These are phyloP conservation scores for Leptocoma aspasia DNA, from an alignment of 2,113 vertebrate genomes.

Conservation along the genomic window DNA sequence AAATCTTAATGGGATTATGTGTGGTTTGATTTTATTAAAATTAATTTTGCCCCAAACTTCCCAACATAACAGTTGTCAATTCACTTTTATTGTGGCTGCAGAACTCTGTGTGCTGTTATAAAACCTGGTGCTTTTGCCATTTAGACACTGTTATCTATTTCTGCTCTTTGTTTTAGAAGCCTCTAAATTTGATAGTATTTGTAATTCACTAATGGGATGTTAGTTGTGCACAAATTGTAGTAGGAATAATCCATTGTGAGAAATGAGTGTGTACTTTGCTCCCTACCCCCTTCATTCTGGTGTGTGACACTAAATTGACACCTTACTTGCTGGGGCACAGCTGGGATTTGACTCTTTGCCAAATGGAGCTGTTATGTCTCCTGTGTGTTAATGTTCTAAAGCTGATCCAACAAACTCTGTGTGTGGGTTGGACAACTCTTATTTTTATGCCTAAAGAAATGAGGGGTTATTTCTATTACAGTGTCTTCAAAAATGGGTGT, in stretches of 20 bases:
- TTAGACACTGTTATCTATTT: neutral
- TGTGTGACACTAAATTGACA: neutral
- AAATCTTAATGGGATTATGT: neutral
- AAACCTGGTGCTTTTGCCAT: neutral
- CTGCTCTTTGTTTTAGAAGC: neutral
- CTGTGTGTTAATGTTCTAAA: neutral
- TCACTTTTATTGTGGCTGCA: neutral
- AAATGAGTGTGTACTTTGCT: neutral
- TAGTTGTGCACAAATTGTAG: neutral
- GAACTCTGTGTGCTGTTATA: neutral
- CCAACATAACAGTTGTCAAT: neutral
- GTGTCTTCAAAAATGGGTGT: neutral
- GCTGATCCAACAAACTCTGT: neutral
- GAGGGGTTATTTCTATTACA: neutral
- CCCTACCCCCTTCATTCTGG: neutral
- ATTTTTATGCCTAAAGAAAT: neutral
- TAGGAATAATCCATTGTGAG: neutral
- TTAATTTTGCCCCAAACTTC: neutral
- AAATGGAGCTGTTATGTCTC: neutral
- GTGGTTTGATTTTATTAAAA: neutral
- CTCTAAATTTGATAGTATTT: neutral
- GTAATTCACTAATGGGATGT: neutral
- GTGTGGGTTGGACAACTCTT: neutral
- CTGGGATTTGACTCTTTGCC: neutral
- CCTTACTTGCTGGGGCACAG: neutral